A percentile compares a stretch with the other conserved stretches of the same genome.
These are phyloP conservation scores for Parazoanthus darwini DNA, from an alignment of 92 coral and sea anemone species.

Conservation along the genomic window DNA sequence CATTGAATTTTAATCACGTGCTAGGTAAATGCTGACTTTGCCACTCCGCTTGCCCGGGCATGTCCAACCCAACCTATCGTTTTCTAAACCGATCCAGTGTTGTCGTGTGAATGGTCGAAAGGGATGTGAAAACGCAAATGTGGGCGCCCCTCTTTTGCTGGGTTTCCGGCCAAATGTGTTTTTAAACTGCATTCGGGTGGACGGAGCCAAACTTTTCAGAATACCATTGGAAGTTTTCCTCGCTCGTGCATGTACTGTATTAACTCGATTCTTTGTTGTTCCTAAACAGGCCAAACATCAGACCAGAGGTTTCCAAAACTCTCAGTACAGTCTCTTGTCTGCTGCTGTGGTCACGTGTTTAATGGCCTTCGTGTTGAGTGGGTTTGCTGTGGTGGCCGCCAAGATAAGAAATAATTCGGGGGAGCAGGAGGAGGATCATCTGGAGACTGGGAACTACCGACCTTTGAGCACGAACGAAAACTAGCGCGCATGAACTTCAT, in stretches of 20 bases:
- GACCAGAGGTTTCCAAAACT: slow-evolving; percentile 27
- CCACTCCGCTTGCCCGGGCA: no score
- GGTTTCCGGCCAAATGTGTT: no score
- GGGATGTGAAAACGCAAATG: no score
- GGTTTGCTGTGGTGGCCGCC: slow-evolving; percentile 79
- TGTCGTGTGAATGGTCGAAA: no score
- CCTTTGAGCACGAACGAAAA: slow-evolving; percentile 30
- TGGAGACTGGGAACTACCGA: slow-evolving; percentile 27
- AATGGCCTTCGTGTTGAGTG: slow-evolving; percentile 81
- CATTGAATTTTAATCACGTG: no score
- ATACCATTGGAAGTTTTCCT: background rate
- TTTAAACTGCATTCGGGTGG: no score
- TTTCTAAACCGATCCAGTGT: no score
- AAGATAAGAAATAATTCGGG: slow-evolving; percentile 68
- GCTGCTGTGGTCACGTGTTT: slow-evolving; percentile 88
- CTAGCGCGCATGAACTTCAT: background rate
- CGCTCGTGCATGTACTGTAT: background rate
- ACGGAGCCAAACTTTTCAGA: no score
- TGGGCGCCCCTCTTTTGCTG: no score
- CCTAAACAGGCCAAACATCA: slow-evolving; percentile 9
- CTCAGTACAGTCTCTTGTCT: slow-evolving; percentile 68
- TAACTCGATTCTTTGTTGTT: background rate
- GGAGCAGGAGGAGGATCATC: slow-evolving; percentile 28
- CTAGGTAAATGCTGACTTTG: no score
- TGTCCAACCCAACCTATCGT: no score